Evolutionary conservation across 2,113 vertebrate species (phyloP).

Genomic region (Anoplopoma fimbria): DNA sequence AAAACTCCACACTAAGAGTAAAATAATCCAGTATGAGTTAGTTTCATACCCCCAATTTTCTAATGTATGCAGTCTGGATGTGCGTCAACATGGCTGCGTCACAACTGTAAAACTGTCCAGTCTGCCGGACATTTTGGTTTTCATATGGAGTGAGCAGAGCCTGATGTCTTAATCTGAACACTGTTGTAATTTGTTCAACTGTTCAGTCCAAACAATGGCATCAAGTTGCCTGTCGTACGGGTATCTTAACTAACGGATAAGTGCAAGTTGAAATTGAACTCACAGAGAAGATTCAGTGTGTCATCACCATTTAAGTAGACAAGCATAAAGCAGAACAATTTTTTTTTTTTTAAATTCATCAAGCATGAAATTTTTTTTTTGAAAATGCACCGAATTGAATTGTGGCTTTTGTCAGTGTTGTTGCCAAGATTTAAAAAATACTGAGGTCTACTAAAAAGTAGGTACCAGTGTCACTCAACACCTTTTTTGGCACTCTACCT

Average conservation of each 20-base stretch:
- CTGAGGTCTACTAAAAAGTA: neutral
- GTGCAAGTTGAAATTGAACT: neutral
- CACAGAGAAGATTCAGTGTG: neutral
- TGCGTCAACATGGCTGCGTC: neutral
- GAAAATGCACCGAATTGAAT: neutral
- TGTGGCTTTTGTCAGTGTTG: neutral
- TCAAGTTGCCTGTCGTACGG: too few species aligned
- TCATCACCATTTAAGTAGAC: neutral
- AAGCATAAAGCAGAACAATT: neutral
- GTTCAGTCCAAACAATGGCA: neutral
- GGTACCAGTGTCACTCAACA: neutral
- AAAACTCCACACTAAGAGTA: neutral
- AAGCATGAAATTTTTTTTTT: neutral
- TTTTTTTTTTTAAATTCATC: too few species aligned
- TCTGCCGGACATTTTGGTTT: neutral
- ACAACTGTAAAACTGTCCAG: neutral
- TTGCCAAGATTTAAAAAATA: neutral
- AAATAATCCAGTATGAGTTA: neutral
- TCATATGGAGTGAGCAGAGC: neutral
- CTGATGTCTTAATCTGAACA: neutral
- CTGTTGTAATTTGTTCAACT: neutral
- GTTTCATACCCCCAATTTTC: neutral
- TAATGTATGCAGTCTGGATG: neutral
- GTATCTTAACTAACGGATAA: neutral
- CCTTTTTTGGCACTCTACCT: neutral